Evolutionary conservation across 2,113 vertebrate genomes (phyloP), one percentile per base, ranked within the genome.

Genomic region (Cyprinodon brontotheroides): DNA sequence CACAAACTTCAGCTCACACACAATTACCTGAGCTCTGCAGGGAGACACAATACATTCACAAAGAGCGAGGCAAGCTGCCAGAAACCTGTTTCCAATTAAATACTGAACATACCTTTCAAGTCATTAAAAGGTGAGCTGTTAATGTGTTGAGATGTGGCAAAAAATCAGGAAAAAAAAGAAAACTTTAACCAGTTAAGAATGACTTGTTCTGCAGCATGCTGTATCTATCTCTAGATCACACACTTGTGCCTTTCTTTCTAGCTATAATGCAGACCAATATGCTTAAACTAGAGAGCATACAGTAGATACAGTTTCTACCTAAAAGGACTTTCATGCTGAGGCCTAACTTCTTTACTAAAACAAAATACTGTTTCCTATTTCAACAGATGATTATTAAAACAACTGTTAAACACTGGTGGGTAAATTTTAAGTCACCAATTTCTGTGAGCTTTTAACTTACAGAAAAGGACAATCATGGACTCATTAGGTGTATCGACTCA

Each of bases 31-130:
- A 78, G 65, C 64, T 66, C 72, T 64, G 61, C 40, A 38, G 66
- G 41, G 65, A 81, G 36, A 61, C 60, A 29, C 75, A 50, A 61
- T 39, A 65, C 47, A 68, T 47, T 17, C 72, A 67, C 72, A 74
- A 50, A 62, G 68, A 72, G 72, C 29, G 75, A 60, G 62, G 61
- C 8, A 79, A 77, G 65, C 81, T 84, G 77, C 60, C 79, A 83
- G 69, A 81, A 86, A 79, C 37, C 62, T 77, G 68, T 67, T 70
- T 67, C 74, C 59, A 84, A 86, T 91, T 85, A 87, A 91, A 85
- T 76, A 59, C 67, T 71, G 48, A 75, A 60, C 37, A 37, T 61
- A 78, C 53, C 65, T 74, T 63, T 72, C 83, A 89, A 81, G 69
- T 87, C 65, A 84, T 90, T 83, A 85, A 64, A 57, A 81, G 81